Evolutionary conservation across 2,797 vertebrate species (phyloP), one percentile per base, ranked within the genome.

Genomic region (Novumbra hubbsi): DNA sequence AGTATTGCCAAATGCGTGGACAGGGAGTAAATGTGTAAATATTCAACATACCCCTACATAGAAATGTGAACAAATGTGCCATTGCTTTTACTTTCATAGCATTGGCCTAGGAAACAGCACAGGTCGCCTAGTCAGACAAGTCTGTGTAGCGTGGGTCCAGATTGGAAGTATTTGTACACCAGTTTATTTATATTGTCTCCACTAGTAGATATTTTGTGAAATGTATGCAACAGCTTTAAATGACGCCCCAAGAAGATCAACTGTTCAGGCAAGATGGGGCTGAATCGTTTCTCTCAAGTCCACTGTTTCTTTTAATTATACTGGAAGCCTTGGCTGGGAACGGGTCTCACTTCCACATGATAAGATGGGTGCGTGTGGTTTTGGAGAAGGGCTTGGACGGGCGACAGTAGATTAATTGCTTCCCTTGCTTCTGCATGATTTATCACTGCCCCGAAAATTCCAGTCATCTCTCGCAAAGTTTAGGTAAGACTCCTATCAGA

Each of bases 231-330:
- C 41, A 1, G 41, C 3, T 45, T 45, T 45, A 11, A 45, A 45
- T 14, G 41, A 45, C 2, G 41, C 41, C 41, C 1, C 3, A 14
- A 45, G 41, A 45, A 76, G 73, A 80, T 78, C 75, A 83, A 48
- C 78, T 75, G 73, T 72, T 41, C 60, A 73, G 34, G 81, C 82
- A 78, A 81, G 81, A 83, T 76, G 70, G 79, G 75, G 76, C 80
- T 50, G 71, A 77, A 78, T 71, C 68, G 4, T 78, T 34, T 70
- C 75, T 79, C 72, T 72, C 28, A 17, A 24, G 38, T 67, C 78
- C 57, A 73, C 74, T 50, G 78, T 81, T 81, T 76, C 73, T 83
- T 87, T 88, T 89, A 89, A 88, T 89, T 87, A 86, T 66, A 78
- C 79, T 80, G 81, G 76, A 71, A 78, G n/a, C 16, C 38, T 2